Percentiles rank a stretch among this genome's conserved stretches.
These are phyloP conservation scores for Lasiommata megera DNA, from an alignment of 2,888 invertebrate species.

Conservation along the genomic window DNA sequence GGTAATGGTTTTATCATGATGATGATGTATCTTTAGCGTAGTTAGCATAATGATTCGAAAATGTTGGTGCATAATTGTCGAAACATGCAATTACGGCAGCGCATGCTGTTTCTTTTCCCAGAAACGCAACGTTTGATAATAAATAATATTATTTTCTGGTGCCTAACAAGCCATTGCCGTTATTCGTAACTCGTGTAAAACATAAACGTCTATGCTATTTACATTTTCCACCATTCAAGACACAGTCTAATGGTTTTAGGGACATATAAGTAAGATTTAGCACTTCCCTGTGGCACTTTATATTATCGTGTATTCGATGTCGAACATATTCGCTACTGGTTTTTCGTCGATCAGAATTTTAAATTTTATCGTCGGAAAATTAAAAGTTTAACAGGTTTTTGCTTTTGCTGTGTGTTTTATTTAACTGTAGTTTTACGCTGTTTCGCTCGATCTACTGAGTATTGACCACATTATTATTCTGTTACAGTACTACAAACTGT, in stretches of 20 bases:
- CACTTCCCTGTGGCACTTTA: constrained; percentile 5
- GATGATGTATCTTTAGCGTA: too few species aligned
- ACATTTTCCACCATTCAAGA: constrained; percentile 8
- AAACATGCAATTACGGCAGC: not conserved
- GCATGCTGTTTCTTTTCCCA: not conserved
- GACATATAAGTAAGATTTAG: constrained; percentile 27
- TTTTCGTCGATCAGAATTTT: constrained; percentile 6
- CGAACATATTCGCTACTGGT: constrained; percentile 8
- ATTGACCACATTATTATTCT: too few species aligned
- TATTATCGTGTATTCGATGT: constrained; percentile 11
- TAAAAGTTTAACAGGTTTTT: constrained; percentile 7
- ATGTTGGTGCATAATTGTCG: not conserved
- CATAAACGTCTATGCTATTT: constrained; percentile 16
- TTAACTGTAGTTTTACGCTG: not conserved
- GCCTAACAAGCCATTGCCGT: not conserved
- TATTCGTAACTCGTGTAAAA: constrained; percentile 4
- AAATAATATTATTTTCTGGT: constrained; percentile 7
- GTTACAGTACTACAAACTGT: too few species aligned
- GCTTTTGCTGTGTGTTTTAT: not conserved
- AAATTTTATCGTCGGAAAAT: constrained; percentile 6
- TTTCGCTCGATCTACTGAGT: not conserved
- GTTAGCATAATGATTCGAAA: not conserved
- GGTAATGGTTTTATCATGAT: too few species aligned
- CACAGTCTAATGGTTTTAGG: constrained; percentile 14
- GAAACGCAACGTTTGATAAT: not conserved